Conservation (phyloP, 2,113 vertebrate species). For the Elephas maximus region DNA sequence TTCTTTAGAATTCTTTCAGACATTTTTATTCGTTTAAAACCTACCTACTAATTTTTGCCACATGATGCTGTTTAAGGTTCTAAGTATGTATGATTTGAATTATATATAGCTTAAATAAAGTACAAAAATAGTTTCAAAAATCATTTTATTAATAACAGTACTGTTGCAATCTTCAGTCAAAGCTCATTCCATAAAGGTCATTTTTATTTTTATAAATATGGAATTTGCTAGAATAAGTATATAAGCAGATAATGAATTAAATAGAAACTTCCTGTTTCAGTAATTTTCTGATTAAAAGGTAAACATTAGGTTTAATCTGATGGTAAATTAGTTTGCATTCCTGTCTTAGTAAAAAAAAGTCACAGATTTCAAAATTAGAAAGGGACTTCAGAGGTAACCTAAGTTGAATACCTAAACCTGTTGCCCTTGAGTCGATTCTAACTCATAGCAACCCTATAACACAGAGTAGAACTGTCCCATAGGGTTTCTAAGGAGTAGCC, state of each 20-base stretch:
- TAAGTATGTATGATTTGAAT: background rate
- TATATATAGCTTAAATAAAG: background rate
- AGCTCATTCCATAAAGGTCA: background rate
- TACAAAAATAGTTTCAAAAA: background rate
- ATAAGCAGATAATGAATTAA: background rate
- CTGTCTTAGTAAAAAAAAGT: background rate
- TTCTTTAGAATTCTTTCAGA: background rate
- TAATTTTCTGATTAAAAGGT: constrained; percentile 31
- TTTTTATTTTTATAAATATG: background rate
- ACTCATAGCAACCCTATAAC: no score
- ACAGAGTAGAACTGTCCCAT: no score
- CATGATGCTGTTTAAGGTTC: background rate
- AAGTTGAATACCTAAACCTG: background rate
- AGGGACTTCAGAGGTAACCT: background rate
- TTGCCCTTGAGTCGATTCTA: no score
- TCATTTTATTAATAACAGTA: background rate
- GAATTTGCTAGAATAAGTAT: background rate
- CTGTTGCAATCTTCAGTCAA: background rate
- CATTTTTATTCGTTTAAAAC: background rate
- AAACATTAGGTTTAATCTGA: background rate
- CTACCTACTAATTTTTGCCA: background rate
- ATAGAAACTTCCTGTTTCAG: background rate
- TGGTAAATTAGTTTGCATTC: constrained; percentile 15
- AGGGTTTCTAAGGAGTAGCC: no score
- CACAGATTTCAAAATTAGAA: constrained; percentile 5